Conservation (phyloP, 2,888 invertebrate species). For the Tolmerus cingulatus region DNA sequence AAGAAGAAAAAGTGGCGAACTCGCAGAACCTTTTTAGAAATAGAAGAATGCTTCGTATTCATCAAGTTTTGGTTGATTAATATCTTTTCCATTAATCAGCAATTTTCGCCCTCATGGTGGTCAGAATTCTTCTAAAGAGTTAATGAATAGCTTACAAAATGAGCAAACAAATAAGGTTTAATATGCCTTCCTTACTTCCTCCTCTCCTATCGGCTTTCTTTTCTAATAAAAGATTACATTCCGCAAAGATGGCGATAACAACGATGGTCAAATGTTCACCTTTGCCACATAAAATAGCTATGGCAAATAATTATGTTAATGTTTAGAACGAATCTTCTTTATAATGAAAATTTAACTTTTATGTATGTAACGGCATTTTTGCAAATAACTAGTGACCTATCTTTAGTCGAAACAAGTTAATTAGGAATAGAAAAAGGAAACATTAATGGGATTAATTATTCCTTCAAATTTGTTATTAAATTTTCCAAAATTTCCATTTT, state of each 20-base stretch:
- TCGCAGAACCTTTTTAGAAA: neutral
- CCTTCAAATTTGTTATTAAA: no score
- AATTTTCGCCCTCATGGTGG: neutral
- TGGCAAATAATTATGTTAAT: neutral
- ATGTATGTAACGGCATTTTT: neutral
- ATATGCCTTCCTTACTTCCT: neutral
- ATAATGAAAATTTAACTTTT: neutral
- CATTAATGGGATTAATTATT: neutral
- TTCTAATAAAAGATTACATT: neutral
- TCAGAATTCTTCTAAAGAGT: neutral
- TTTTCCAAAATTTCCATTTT: no score
- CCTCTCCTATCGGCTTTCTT: neutral
- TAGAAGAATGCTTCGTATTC: neutral
- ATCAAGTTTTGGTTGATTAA: neutral
- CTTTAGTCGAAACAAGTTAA: neutral
- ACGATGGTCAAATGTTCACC: neutral
- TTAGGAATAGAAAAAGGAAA: neutral
- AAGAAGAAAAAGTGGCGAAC: neutral
- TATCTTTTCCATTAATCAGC: neutral
- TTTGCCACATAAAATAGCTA: neutral
- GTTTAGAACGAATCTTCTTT: neutral
- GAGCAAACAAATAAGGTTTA: neutral
- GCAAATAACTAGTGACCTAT: neutral
- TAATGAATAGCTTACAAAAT: neutral
- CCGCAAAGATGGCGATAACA: neutral